Evolutionary conservation across 1,140 invertebrate species (phyloP).

Genomic region (Dreissena rostriformis): DNA sequence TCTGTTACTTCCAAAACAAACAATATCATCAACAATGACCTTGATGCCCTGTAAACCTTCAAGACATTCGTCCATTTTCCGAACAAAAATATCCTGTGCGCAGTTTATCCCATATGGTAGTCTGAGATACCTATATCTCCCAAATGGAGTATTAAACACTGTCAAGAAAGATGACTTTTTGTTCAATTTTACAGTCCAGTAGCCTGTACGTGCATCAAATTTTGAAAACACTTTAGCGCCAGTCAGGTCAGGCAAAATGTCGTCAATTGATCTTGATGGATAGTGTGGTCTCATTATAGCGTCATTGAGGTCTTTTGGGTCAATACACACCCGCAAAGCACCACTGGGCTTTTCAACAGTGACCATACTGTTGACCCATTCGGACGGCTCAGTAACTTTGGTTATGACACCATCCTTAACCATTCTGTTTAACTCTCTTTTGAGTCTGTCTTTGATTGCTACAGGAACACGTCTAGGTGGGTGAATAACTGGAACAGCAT

Average conservation of each 20-base stretch:
- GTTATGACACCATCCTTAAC: background rate
- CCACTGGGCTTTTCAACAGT: constrained; percentile 21
- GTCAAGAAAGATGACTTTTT: too few species aligned
- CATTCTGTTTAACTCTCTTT: constrained; percentile 25
- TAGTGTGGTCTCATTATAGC: background rate
- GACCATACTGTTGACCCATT: constrained; percentile 28
- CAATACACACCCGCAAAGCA: constrained; percentile 9
- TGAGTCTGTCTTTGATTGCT: background rate
- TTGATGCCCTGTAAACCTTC: background rate
- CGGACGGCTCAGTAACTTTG: background rate
- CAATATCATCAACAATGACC: background rate
- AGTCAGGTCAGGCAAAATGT: constrained; percentile 1
- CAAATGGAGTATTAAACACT: too few species aligned
- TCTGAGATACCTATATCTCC: too few species aligned
- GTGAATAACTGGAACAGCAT: constrained; percentile 10
- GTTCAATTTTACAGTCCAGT: too few species aligned
- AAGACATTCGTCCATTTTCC: background rate
- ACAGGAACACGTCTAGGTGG: constrained; percentile 2
- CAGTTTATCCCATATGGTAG: too few species aligned
- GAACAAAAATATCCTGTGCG: too few species aligned
- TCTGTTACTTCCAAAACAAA: background rate
- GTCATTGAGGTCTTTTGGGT: constrained; percentile 6
- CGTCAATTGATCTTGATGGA: background rate
- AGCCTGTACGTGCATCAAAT: background rate
- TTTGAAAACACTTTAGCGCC: background rate